Evolutionary conservation across 2,797 vertebrate genomes (phyloP).

Genomic region (Lithobates sylvaticus): DNA sequence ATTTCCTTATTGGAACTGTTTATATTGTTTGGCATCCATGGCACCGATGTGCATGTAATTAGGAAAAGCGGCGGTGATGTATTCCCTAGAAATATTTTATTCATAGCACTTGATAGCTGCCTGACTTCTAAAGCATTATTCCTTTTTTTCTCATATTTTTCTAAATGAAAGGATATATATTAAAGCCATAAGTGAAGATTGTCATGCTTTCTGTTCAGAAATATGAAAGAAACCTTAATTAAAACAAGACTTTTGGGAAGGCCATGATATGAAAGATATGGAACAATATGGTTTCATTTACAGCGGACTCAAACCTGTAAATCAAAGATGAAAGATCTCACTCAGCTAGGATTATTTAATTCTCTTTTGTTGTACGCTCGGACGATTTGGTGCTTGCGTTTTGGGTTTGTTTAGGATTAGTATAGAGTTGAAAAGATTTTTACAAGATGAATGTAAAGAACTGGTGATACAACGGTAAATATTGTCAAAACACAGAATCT

Average conservation of each 20-base stretch:
- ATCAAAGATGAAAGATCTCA: constrained; percentile 82
- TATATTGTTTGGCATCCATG: constrained; percentile 54
- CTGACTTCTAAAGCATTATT: constrained; percentile 73
- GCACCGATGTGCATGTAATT: constrained; percentile 69
- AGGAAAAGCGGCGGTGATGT: constrained; percentile 64
- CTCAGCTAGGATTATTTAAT: constrained; percentile 86
- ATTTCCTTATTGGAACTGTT: constrained; percentile 66
- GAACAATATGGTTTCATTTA: constrained; percentile 80
- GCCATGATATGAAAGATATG: constrained; percentile 80
- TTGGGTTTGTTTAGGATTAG: constrained; percentile 79
- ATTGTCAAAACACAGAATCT: constrained; percentile 75
- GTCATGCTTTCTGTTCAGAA: constrained; percentile 79
- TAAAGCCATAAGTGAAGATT: constrained; percentile 85
- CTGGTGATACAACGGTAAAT: constrained; percentile 67
- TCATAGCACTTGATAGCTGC: constrained; percentile 73
- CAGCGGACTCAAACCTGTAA: constrained; percentile 79
- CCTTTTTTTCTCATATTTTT: constrained; percentile 76
- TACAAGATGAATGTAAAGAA: constrained; percentile 76
- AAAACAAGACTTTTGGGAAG: constrained; percentile 78
- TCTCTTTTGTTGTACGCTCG: constrained; percentile 81
- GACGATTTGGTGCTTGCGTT: constrained; percentile 75
- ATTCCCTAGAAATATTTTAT: constrained; percentile 66
- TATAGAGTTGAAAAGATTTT: constrained; percentile 79
- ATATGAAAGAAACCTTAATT: constrained; percentile 81
- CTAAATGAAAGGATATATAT: constrained; percentile 77